Evolutionary conservation across 1,140 invertebrate species (phyloP).

Genomic region (Araneus ventricosus): DNA sequence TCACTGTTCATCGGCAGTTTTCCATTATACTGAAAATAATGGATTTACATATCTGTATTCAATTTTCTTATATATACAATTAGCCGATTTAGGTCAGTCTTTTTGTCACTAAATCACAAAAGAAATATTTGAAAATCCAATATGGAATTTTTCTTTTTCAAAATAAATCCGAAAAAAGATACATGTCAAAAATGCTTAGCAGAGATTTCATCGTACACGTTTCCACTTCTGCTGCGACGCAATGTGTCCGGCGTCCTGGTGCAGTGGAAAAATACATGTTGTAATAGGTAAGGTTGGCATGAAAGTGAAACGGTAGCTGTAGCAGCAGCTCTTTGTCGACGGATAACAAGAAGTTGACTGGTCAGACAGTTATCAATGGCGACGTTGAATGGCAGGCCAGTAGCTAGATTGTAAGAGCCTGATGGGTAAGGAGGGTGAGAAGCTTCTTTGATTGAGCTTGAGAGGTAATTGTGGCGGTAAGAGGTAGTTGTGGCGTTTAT

Average conservation of each 20-base stretch:
- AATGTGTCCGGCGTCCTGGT: background rate
- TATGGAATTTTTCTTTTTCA: background rate
- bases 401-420: conserved; percentile 75
- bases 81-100: conserved; percentile 52
- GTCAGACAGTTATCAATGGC: conserved; percentile 73
- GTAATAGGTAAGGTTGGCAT: conserved; percentile 67
- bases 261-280: conserved; percentile 11
- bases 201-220: conserved; percentile 75
- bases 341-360: conserved; percentile 66
- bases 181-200: conserved; percentile 69
- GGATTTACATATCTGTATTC: conserved; percentile 7
- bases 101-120: conserved; percentile 52
- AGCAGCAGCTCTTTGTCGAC: conserved; percentile 57
- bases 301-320: conserved; percentile 41
- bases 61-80: conserved; percentile 40
- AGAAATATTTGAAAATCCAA: conserved; percentile 32
- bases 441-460: no score
- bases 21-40: conserved; percentile 52
- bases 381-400: conserved; percentile 72
- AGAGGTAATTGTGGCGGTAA: no score
- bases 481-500: no score
- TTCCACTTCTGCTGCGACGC: background rate
- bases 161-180: conserved; percentile 17
- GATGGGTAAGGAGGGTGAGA: conserved; percentile 77
- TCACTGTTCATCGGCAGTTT: conserved; percentile 29